These are phyloP conservation scores for Drosophila fungiperda DNA, from an alignment of 2,888 invertebrate genomes.

Conservation along the genomic window DNA sequence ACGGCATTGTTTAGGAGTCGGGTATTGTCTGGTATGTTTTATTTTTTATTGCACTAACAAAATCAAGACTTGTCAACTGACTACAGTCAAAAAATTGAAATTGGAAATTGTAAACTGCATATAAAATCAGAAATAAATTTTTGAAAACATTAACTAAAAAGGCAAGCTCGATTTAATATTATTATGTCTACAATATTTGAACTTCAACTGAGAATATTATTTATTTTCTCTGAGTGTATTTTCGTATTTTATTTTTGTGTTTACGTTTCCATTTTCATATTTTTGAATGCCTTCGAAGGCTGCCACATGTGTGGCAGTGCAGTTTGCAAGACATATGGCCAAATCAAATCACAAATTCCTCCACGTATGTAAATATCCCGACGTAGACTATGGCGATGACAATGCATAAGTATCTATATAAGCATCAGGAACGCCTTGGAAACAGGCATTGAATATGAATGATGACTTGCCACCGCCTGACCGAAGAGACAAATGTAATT, in stretches of 20 bases:
- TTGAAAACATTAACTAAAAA: neutral
- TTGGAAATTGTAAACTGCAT: neutral
- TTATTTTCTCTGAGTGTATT: neutral
- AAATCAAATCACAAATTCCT: slow-evolving; percentile 49
- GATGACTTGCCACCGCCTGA: slow-evolving; percentile 25
- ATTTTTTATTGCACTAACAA: slow-evolving; percentile 49
- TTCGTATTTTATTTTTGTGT: neutral
- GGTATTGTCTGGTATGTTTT: slow-evolving; percentile 34
- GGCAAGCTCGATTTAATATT: neutral
- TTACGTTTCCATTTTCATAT: slow-evolving; percentile 66
- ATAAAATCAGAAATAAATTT: neutral
- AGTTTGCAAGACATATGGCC: slow-evolving; percentile 12
- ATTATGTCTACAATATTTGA: neutral
- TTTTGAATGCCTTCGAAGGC: slow-evolving; percentile 36
- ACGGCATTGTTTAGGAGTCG: slow-evolving; percentile 37
- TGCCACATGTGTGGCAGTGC: slow-evolving; percentile 38
- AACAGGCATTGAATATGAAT: slow-evolving; percentile 17
- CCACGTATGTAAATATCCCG: slow-evolving; percentile 61
- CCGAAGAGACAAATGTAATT: slow-evolving; percentile 53
- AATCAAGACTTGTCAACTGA: slow-evolving; percentile 41
- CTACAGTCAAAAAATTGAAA: slow-evolving; percentile 12
- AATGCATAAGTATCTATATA: slow-evolving; percentile 1
- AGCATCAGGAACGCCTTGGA: slow-evolving; percentile 29
- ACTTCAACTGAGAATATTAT: neutral
- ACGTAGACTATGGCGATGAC: slow-evolving; percentile 18